Evolutionary conservation across 2,113 vertebrate species (phyloP).

Genomic region (Calyptomena viridis): DNA sequence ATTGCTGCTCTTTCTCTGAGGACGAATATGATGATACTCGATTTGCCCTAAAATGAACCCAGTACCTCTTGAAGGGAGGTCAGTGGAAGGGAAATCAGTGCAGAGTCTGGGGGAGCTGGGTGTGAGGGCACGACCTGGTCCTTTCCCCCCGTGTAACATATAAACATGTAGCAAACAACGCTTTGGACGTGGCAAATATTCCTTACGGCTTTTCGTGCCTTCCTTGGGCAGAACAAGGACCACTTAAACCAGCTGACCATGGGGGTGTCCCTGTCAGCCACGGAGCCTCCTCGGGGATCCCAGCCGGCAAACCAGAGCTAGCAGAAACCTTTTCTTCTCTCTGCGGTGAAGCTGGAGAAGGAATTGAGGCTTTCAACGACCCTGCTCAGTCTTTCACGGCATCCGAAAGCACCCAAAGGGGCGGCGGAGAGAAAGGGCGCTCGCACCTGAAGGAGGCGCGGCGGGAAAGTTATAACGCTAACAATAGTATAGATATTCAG

Average conservation of each 20-base stretch:
- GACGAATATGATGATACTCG: not conserved
- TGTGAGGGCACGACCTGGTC: not conserved
- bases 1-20: not conserved
- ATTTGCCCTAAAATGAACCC: not conserved
- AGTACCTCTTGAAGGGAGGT: not conserved
- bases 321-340: not conserved
- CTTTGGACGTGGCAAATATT: not conserved
- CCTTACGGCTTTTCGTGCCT: not conserved
- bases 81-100: not conserved
- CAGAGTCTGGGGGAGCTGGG: not conserved
- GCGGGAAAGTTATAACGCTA: not conserved
- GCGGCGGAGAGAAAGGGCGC: not conserved
- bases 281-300: not conserved
- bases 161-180: not conserved
- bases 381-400: not conserved
- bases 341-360: not conserved
- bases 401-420: not conserved
- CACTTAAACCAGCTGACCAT: too few relatives aligned
- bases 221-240: not conserved
- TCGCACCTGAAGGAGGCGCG: not conserved
- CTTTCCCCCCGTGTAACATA: not conserved
- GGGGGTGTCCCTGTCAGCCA: not conserved
- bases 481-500: fast-evolving
- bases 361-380: not conserved
- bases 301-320: not conserved